phyloP scores from a whole-genome alignment of 2,888 invertebrate genomes.

The Lasioglossum marginatum region DNA sequence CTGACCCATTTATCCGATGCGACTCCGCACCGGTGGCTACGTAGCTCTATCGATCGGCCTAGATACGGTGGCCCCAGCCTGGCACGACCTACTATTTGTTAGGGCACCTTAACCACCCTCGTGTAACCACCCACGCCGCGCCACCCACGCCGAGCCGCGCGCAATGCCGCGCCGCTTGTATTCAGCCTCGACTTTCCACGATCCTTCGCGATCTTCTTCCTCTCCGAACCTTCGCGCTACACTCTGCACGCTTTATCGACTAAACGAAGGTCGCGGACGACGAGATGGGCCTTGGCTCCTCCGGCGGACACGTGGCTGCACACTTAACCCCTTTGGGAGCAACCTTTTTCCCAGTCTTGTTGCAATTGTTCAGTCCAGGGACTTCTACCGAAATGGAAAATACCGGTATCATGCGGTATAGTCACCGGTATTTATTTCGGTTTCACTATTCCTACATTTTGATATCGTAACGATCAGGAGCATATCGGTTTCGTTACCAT shows the following conservation, averaged over 20 bases:
- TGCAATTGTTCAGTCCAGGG: neutral
- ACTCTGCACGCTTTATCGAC: constrained; percentile 7
- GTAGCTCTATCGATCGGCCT: constrained; percentile 84
- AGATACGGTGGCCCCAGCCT: constrained; percentile 79
- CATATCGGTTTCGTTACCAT: too few species aligned
- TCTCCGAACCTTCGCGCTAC: constrained; percentile 4
- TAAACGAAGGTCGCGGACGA: constrained; percentile 31
- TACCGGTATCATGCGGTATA: neutral
- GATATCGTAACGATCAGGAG: too few species aligned
- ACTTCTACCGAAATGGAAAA: neutral
- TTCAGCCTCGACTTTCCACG: constrained; percentile 16
- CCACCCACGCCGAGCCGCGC: neutral
- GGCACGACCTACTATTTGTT: constrained; percentile 73
- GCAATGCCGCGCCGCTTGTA: neutral
- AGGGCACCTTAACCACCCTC: constrained; percentile 67
- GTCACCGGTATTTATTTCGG: neutral
- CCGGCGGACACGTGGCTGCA: neutral
- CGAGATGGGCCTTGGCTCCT: neutral
- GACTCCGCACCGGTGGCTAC: constrained; percentile 75
- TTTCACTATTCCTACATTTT: too few species aligned
- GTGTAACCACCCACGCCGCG: constrained; percentile 10
- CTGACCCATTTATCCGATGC: constrained; percentile 80
- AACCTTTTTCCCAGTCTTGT: neutral
- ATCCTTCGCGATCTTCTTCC: neutral
- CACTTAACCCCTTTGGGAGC: constrained; percentile 6